Evolutionary conservation across 2,797 vertebrate species (phyloP).

Genomic region (Xiphorhynchus erythropygius): DNA sequence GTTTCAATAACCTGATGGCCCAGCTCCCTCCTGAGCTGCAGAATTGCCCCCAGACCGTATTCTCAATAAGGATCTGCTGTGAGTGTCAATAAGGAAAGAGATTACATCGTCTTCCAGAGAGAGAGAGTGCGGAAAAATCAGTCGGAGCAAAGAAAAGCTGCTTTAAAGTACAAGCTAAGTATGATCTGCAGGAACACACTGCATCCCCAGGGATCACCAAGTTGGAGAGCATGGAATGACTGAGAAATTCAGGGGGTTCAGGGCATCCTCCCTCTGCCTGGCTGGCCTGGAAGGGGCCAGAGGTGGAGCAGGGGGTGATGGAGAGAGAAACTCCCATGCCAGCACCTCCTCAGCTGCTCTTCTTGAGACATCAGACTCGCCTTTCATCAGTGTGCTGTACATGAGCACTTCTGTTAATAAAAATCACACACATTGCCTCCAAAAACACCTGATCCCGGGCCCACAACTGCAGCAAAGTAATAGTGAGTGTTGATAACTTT

Average conservation of each 20-base stretch:
- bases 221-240: background rate
- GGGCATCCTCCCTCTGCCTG: background rate
- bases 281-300: background rate
- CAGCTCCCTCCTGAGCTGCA: background rate
- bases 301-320: background rate
- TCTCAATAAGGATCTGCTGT: background rate
- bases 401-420: fast-evolving
- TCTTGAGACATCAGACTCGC: fast-evolving
- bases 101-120: background rate
- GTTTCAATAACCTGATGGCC: background rate
- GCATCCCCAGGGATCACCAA: background rate
- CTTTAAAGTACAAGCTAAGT: background rate
- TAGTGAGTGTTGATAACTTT: background rate
- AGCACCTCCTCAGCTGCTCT: background rate
- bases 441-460: background rate
- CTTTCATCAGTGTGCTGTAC: fast-evolving
- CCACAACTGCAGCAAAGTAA: background rate
- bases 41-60: background rate
- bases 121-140: background rate
- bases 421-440: background rate
- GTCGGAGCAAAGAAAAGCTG: background rate
- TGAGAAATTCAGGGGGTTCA: background rate
- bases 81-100: background rate
- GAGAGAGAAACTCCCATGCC: fast-evolving
- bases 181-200: background rate